These are phyloP conservation scores for Thryonomys swinderianus DNA, from an alignment of 2,113 vertebrate genomes.

Conservation along the genomic window DNA sequence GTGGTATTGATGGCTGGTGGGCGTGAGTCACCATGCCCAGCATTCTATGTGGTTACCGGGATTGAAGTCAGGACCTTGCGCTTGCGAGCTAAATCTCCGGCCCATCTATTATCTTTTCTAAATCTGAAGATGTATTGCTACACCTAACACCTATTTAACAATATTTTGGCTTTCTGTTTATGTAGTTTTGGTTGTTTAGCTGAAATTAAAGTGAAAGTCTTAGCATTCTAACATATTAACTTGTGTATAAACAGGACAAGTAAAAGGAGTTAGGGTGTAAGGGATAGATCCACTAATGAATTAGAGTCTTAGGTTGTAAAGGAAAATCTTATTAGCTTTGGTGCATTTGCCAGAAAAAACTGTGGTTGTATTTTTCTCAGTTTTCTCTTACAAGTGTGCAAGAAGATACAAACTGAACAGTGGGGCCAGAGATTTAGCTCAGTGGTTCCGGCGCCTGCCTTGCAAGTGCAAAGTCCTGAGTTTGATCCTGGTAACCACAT, in stretches of 20 bases:
- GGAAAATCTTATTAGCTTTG: conserved; percentile 34
- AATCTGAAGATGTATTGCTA: conserved; percentile 40
- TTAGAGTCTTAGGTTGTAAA: conserved; percentile 12
- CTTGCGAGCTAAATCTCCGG: no score
- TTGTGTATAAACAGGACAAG: conserved; percentile 81
- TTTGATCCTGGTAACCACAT: no score
- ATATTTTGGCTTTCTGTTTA: conserved; percentile 77
- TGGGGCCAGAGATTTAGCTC: no score
- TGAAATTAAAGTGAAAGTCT: conserved; percentile 73
- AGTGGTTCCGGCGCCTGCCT: no score
- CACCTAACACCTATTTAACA: conserved; percentile 61
- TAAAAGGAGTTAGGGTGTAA: conserved; percentile 46
- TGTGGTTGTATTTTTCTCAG: conserved; percentile 27
- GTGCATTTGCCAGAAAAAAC: conserved; percentile 32
- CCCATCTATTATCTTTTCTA: conserved; percentile 37
- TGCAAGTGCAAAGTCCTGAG: no score
- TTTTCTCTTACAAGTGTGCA: conserved; percentile 9
- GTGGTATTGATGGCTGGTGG: no score
- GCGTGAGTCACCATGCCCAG: no score
- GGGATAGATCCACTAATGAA: conserved; percentile 28
- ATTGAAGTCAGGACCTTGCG: no score
- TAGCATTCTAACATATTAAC: conserved; percentile 70
- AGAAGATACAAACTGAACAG: background rate
- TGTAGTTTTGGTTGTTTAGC: conserved; percentile 65
- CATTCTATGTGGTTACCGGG: no score